A percentile compares a stretch with the other conserved stretches of the same genome.
Conservation (phyloP, 1,140 invertebrate species). For the Ceratina japonica region DNA sequence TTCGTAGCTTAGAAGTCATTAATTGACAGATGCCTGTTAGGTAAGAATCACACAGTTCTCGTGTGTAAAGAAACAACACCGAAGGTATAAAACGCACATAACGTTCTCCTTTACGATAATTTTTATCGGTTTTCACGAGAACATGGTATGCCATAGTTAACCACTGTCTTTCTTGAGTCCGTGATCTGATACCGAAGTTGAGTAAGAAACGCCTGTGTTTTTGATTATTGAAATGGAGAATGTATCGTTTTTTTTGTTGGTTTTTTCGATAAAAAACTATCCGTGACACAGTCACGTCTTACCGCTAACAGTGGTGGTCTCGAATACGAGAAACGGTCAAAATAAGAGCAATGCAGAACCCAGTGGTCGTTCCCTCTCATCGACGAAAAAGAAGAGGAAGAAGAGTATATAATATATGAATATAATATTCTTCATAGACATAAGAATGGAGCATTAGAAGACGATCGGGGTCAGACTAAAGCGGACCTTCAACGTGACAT, state of each 20-base stretch:
- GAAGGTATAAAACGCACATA: slow-evolving; percentile 54
- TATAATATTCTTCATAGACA: slow-evolving; percentile 53
- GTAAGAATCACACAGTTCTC: slow-evolving; percentile 44
- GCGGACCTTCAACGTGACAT: slow-evolving; percentile 21
- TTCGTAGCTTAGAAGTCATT: slow-evolving; percentile 42
- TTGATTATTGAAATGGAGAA: slow-evolving; percentile 26
- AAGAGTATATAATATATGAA: slow-evolving; percentile 47
- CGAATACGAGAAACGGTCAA: slow-evolving; percentile 20
- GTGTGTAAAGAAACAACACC: slow-evolving; percentile 28
- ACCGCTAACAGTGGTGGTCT: slow-evolving; percentile 29
- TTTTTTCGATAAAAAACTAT: slow-evolving; percentile 28
- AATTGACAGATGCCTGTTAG: slow-evolving; percentile 36
- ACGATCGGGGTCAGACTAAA: slow-evolving; percentile 24
- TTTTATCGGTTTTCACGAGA: slow-evolving; percentile 43
- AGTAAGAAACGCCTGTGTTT: slow-evolving; percentile 35
- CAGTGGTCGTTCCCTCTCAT: slow-evolving; percentile 48
- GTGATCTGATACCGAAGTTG: slow-evolving; percentile 31
- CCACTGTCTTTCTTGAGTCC: slow-evolving; percentile 47
- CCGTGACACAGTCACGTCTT: slow-evolving; percentile 30
- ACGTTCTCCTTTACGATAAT: slow-evolving; percentile 54
- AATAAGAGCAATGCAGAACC: slow-evolving; percentile 37
- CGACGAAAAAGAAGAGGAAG: slow-evolving; percentile 38
- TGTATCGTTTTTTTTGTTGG: slow-evolving; percentile 36
- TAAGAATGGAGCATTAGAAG: slow-evolving; percentile 19
- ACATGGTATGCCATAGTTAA: slow-evolving; percentile 52